Evolutionary conservation across 2,888 invertebrate species (phyloP).

Genomic region (Enchytraeus crypticus): DNA sequence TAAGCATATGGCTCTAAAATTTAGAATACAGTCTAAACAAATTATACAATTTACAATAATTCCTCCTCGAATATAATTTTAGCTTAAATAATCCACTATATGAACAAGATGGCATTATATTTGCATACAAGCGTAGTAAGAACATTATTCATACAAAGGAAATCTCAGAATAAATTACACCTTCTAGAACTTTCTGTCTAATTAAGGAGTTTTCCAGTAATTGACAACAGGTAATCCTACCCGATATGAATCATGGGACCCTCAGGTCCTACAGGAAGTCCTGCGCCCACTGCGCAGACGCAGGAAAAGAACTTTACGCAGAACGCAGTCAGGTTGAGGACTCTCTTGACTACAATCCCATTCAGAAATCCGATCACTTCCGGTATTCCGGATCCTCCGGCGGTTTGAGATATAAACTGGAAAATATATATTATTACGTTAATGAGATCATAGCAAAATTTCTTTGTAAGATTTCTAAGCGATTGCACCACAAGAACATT

Average conservation of each 20-base stretch:
- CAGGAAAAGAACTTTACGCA: constrained; percentile 30
- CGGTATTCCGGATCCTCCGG: constrained; percentile 28
- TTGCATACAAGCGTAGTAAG: no score
- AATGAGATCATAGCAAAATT: not conserved
- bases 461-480: not conserved
- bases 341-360: constrained; percentile 28
- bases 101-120: no score
- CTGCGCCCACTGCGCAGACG: constrained; percentile 47
- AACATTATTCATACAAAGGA: no score
- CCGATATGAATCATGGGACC: constrained; percentile 51
- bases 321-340: constrained; percentile 26
- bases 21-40: no score
- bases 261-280: constrained; percentile 50
- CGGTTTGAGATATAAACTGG: constrained; percentile 25
- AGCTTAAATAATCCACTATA: no score
- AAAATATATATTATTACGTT: no score
- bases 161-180: no score
- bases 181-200: no score
- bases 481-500: no score
- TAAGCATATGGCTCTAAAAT: no score
- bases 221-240: constrained; percentile 28
- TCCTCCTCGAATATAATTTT: no score
- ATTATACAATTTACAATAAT: no score
- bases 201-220: not conserved
- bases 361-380: constrained; percentile 29